A percentile compares a stretch with the other conserved stretches of the same genome.
Evolutionary conservation across 1,140 invertebrate genomes (phyloP).

Genomic region (Trichonephila inaurata): DNA sequence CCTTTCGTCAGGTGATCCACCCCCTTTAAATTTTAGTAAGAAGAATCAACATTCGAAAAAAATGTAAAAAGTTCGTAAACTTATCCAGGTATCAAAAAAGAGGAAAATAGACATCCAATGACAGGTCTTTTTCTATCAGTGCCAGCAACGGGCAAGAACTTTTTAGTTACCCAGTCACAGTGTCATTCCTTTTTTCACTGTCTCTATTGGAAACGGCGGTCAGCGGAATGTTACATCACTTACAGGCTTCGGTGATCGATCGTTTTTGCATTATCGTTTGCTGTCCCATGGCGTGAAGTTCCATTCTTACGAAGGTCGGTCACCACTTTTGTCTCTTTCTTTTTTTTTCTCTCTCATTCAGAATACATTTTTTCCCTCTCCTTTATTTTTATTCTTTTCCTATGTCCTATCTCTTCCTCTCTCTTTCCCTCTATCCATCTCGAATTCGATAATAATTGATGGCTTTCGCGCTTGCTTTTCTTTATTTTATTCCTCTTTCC

Average conservation of each 20-base stretch:
- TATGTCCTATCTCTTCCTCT: not conserved
- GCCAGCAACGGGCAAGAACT: conserved; percentile 25
- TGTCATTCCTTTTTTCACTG: conserved; percentile 3
- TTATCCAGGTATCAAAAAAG: no score
- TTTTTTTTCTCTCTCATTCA: not conserved
- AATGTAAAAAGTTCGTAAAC: not conserved
- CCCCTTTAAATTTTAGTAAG: not conserved
- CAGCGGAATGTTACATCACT: conserved; percentile 64
- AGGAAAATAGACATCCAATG: not conserved
- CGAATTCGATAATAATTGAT: conserved; percentile 66
- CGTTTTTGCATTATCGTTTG: conserved; percentile 71
- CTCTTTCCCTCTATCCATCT: conserved; percentile 18
- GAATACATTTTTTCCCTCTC: not conserved
- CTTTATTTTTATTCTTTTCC: not conserved
- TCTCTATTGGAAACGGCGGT: conserved; percentile 64
- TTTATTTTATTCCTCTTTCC: not conserved
- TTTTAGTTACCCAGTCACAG: conserved; percentile 14
- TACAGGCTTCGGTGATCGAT: conserved; percentile 59
- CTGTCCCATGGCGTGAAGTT: conserved; percentile 32
- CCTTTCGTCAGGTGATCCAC: not conserved
- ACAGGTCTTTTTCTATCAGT: not conserved
- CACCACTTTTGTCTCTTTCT: conserved; percentile 51
- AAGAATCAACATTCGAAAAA: not conserved
- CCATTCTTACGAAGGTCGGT: conserved; percentile 51
- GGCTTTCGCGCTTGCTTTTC: not conserved